A percentile compares a stretch with the other conserved stretches of the same genome.
Evolutionary conservation across 92 coral and sea anemone genomes (phyloP).

Genomic region (Meandrina meandrites): DNA sequence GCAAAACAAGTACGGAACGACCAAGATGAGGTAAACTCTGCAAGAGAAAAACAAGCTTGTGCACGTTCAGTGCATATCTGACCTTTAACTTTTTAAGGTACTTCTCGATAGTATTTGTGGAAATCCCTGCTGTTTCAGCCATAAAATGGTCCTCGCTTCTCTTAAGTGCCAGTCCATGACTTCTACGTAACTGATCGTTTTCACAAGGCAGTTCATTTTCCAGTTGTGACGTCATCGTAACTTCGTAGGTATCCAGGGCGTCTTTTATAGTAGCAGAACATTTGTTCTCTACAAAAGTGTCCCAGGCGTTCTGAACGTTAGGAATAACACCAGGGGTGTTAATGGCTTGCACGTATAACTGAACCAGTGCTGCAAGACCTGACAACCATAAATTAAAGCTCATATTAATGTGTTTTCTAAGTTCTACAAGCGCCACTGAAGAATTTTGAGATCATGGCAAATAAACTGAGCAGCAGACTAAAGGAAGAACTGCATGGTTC

Average conservation of each 20-base stretch:
- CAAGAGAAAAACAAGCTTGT: background rate
- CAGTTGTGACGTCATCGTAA: conserved; percentile 39
- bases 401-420: background rate
- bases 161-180: conserved; percentile 44
- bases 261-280: conserved; percentile 37
- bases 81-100: conserved; percentile 57
- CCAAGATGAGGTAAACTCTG: too few relatives aligned
- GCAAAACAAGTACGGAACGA: too few relatives aligned
- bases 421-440: background rate
- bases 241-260: conserved; percentile 42
- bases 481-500: too few relatives aligned
- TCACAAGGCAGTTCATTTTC: conserved; percentile 42
- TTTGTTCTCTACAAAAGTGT: conserved; percentile 53
- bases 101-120: conserved; percentile 43
- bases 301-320: conserved; percentile 75
- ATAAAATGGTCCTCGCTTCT: conserved; percentile 35
- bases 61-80: background rate
- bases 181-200: conserved; percentile 37
- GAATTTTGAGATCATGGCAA: background rate
- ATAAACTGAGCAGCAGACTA: background rate
- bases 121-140: conserved; percentile 50
- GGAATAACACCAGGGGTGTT: conserved; percentile 78
- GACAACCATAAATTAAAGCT: background rate
- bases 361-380: conserved; percentile 71
- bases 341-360: conserved; percentile 66